These are phyloP conservation scores for Melangyna quadrimaculata DNA, from an alignment of 2,888 invertebrate genomes.

Conservation along the genomic window DNA sequence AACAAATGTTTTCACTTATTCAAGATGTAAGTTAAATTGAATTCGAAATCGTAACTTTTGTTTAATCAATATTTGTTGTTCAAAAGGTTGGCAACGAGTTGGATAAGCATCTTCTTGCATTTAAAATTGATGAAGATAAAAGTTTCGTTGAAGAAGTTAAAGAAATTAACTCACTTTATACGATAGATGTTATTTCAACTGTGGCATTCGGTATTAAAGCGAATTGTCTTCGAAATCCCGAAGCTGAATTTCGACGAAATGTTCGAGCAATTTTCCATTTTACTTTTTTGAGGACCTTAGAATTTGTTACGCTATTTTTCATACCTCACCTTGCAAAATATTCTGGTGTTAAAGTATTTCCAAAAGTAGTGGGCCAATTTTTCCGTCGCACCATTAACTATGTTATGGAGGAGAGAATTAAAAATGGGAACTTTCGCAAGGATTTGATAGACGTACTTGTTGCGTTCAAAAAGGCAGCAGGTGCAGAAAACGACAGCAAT, in stretches of 20 bases:
- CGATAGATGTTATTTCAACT: conserved; percentile 75
- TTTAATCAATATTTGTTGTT: not conserved
- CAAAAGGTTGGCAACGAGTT: conserved; percentile 74
- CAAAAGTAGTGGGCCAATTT: conserved; percentile 74
- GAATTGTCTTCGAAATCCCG: conserved; percentile 73
- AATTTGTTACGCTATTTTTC: conserved; percentile 73
- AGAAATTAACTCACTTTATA: conserved; percentile 72
- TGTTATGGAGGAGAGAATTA: conserved; percentile 75
- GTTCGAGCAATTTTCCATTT: conserved; percentile 72
- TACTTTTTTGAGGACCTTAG: conserved; percentile 59
- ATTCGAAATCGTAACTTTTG: not conserved
- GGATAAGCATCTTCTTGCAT: conserved; percentile 49
- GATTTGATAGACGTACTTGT: conserved; percentile 82
- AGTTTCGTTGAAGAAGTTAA: conserved; percentile 65
- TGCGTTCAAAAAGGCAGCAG: conserved; percentile 76
- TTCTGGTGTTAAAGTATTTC: conserved; percentile 71
- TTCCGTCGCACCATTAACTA: conserved; percentile 77
- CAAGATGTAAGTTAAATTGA: conserved; percentile 73
- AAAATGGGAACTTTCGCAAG: conserved; percentile 75
- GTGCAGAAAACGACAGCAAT: conserved; percentile 21
- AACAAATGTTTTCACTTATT: conserved; percentile 79
- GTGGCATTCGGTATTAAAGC: conserved; percentile 74
- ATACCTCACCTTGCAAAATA: conserved; percentile 71
- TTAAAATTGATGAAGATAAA: not conserved
- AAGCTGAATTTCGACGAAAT: conserved; percentile 73